Conservation (phyloP, 2,113 vertebrate genomes). For the Hystrix brachyura region DNA sequence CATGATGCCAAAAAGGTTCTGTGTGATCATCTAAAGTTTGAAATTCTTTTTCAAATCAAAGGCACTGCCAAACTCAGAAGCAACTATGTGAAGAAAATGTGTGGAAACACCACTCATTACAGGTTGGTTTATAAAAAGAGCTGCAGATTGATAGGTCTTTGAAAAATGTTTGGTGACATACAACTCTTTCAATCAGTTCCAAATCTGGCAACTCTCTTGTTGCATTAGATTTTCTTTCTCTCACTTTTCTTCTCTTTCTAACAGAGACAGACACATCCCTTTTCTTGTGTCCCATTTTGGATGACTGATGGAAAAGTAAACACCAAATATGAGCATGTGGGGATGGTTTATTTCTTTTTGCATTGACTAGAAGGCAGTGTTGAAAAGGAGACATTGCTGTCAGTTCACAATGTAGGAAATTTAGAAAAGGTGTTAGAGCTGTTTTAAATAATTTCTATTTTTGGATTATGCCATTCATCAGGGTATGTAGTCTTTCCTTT, state of each 20-base stretch:
- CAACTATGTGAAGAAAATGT: slow-evolving; percentile 82
- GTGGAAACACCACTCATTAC: slow-evolving; percentile 74
- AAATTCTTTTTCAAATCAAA: slow-evolving; percentile 85
- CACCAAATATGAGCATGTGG: slow-evolving; percentile 84
- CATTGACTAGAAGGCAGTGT: slow-evolving; percentile 86
- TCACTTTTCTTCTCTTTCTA: slow-evolving; percentile 78
- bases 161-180: slow-evolving; percentile 78
- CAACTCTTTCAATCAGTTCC: slow-evolving; percentile 77
- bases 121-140: slow-evolving; percentile 82
- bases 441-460: slow-evolving; percentile 86
- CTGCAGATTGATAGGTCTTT: slow-evolving; percentile 77
- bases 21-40: slow-evolving; percentile 80
- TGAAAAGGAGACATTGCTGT: slow-evolving; percentile 86
- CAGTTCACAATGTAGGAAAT: slow-evolving; percentile 85
- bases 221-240: slow-evolving; percentile 78
- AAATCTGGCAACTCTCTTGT: slow-evolving; percentile 82
- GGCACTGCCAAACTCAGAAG: slow-evolving; percentile 77
- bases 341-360: slow-evolving; percentile 86
- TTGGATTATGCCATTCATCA: slow-evolving; percentile 80
- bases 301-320: slow-evolving; percentile 87
- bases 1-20: slow-evolving; percentile 76
- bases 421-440: slow-evolving; percentile 83
- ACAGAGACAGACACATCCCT: slow-evolving; percentile 83
- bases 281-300: slow-evolving; percentile 82
- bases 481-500: slow-evolving; percentile 80